Percentiles rank a stretch among this genome's conserved stretches.
Evolutionary conservation across 2,888 invertebrate species (phyloP).

Genomic region (Eupithecia subfuscata): DNA sequence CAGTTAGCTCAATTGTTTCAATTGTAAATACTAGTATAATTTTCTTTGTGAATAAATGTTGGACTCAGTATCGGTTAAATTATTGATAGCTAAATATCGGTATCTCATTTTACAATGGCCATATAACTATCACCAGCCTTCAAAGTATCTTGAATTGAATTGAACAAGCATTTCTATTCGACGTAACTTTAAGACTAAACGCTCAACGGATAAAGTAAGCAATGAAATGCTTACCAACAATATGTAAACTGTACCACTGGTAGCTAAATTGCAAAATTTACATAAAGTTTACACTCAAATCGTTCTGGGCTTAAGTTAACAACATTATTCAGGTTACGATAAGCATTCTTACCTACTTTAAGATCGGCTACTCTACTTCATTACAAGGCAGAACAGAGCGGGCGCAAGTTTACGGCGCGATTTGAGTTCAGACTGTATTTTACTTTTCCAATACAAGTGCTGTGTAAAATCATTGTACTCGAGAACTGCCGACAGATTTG

Average conservation of each 20-base stretch:
- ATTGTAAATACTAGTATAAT: too few relatives aligned
- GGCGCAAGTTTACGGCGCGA: background rate
- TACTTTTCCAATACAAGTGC: background rate
- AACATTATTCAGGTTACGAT: slow-evolving; percentile 42
- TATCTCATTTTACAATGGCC: background rate
- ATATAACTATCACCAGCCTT: background rate
- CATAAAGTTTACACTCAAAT: slow-evolving; percentile 13
- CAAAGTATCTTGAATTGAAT: background rate
- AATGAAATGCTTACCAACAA: slow-evolving; percentile 9
- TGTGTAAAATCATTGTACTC: background rate
- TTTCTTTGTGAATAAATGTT: too few relatives aligned
- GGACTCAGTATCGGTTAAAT: background rate
- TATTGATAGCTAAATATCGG: background rate
- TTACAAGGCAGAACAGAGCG: slow-evolving; percentile 13
- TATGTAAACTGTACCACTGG: slow-evolving; percentile 17
- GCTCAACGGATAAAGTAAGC: slow-evolving; percentile 5
- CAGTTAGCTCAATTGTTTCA: too few relatives aligned
- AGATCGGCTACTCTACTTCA: slow-evolving; percentile 12
- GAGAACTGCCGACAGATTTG: background rate
- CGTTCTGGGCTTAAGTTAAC: slow-evolving; percentile 35
- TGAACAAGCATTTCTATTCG: background rate
- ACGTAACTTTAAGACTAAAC: background rate
- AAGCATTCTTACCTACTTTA: slow-evolving; percentile 25
- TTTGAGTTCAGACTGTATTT: slow-evolving; percentile 2
- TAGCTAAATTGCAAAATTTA: slow-evolving; percentile 23